Conservation (phyloP, 2,797 vertebrate genomes). For the Momotus momota region DNA sequence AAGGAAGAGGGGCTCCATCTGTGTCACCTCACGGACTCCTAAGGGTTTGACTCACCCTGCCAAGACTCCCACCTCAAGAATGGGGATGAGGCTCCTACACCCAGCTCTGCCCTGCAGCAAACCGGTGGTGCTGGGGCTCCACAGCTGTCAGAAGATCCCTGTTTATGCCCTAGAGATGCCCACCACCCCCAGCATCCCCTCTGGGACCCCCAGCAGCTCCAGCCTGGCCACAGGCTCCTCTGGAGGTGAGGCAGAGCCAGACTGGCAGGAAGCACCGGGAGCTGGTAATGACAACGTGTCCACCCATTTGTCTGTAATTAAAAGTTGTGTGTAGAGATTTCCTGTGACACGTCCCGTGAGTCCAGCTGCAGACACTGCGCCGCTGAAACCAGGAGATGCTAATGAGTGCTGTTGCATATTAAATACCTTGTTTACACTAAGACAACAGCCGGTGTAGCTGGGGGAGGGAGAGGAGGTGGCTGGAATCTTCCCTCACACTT, state of each 20-base stretch:
- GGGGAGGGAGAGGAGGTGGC: slow-evolving; percentile 30
- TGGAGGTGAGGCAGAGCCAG: neutral
- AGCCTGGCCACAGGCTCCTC: neutral
- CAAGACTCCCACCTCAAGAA: neutral
- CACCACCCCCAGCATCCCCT: accelerated
- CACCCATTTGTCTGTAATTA: slow-evolving; percentile 77
- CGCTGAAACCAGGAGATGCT: slow-evolving; percentile 71
- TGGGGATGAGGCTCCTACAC: neutral
- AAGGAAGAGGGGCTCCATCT: neutral
- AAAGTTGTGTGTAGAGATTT: slow-evolving; percentile 77
- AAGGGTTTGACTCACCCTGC: neutral
- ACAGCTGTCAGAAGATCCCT: neutral
- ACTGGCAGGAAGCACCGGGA: neutral
- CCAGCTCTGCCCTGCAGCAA: accelerated
- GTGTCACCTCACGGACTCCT: neutral
- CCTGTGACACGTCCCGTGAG: slow-evolving; percentile 77
- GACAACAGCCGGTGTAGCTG: slow-evolving; percentile 66
- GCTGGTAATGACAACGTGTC: slow-evolving; percentile 16
- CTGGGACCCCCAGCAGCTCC: neutral
- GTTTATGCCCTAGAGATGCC: neutral
- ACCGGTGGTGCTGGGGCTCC: accelerated
- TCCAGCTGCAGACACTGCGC: slow-evolving; percentile 68
- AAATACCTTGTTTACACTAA: slow-evolving; percentile 77
- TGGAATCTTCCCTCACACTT: neutral
- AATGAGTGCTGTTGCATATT: slow-evolving; percentile 80